Base-by-base conservation (phyloP, 2,797 vertebrate genomes). In the Molossus molossus region DNA sequence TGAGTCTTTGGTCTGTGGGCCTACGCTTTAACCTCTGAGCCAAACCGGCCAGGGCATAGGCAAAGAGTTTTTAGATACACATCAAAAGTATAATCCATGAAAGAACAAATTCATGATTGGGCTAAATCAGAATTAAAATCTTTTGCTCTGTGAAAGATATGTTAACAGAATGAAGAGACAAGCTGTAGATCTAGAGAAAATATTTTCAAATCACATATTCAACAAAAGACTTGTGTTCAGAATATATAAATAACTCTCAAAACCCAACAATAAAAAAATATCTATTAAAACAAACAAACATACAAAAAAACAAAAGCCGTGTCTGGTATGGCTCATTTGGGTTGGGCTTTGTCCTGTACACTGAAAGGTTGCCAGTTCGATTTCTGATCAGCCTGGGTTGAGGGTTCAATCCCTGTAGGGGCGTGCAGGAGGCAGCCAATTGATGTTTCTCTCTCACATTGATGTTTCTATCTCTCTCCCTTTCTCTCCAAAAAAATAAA, bases 61-160 rank as follows among this genome's bases (percentile, higher is more conserved):
- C 62, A 86, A 73, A 87, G 57, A 83, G 25, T 80, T 96, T 37
- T 83, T 87, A 84, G 40, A 87, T 72, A 87, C 1, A 1, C 79
- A 53, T 77, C 13, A 79, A 93, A 84, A 80, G 40, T 25, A 29
- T 37, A 83, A 20, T 89, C 20, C 67, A 15, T 83, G 76, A 90
- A 84, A 93, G 57, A 91, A 90, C 67, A 93, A 81, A 82, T 53
- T 72, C 55, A 53, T 91, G 15, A 23, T 70, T 79, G 53, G 86
- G 27, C 40, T 81, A 90, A 92, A 65, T 96, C 25, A 77, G 76
- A 93, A 90, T 87, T 80, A 76, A 86, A 93, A 64, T 82, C 40
- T 94, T 92, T 79, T 91, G 79, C 15, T 90, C 72, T 94, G 27
- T 87, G 69, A 87, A 96, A 69, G 50, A 75, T 12, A 7, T 37